Base-by-base conservation (phyloP, 2,888 invertebrate genomes). In the Cistogaster globosa region DNA sequence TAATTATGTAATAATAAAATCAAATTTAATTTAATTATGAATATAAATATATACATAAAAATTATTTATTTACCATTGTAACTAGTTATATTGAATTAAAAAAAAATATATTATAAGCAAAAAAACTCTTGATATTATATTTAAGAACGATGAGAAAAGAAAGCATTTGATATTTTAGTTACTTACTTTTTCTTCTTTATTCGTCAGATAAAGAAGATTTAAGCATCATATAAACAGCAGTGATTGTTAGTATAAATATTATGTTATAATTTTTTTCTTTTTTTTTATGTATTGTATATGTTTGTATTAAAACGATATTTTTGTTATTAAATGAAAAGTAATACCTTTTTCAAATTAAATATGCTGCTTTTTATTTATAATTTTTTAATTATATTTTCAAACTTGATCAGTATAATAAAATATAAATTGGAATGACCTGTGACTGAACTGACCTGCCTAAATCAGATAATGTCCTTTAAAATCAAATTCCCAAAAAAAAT, bases 181-280 rank as follows among this genome's bases (percentile, higher is more conserved):
- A 69, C 88, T 88, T 72, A 16, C 57, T 42, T 42, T 75, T 75
- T 62, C 60, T 53, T 71, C 65, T 82, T 82, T 76, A 12, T 32
- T 16, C 20, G 14, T 65, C 20, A 51, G 14, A 57, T 42, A 72
- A 81, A 62, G 75, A 83, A 55, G 68, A 71, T 67, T 69, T 45
- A 74, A 86, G 65, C 55, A 86, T 48, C 71, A 72, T 26, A 60
- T 80, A 82, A 67, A 67, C 58, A 86, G 82, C 87, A 86, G 87
- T 82, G 86, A 88, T 84, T 80, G 77, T 82, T 83, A 87, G 84
- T 74, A 83, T 87, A 78, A 80, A 77, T 32, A 86, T 26, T 67
- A 67, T 68, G 42, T 48, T 48, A 16, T 14, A n/a, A 48, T 71
- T 71, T 53, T 18, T 42, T 42, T 42, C 12, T 11, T 18, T 51